A percentile compares a stretch with the other conserved stretches of the same genome.
Conservation (phyloP, 35 echinoderm and acorn worm species). For the Apostichopus californicus region DNA sequence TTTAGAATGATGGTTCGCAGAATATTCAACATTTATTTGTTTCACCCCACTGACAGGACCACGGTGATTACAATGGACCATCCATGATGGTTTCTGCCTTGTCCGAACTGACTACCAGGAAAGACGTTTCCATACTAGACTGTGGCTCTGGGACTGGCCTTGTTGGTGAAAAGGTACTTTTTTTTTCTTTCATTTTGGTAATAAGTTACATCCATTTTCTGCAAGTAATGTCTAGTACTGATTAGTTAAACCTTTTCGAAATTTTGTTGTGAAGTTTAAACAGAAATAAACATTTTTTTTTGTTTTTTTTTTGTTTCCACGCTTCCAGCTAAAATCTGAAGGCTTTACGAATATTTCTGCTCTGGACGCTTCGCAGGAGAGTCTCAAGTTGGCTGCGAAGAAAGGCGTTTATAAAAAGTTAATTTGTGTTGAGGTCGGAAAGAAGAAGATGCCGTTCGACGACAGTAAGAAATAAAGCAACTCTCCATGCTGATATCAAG, state of each 20-base stretch:
- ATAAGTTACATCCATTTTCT: neutral
- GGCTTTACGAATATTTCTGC: constrained; percentile 22
- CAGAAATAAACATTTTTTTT: neutral
- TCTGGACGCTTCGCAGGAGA: neutral
- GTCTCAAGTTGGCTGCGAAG: neutral
- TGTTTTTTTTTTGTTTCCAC: neutral
- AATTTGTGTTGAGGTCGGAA: neutral
- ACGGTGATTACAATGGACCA: neutral
- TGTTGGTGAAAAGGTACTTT: neutral
- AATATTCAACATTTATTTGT: no score
- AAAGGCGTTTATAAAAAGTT: neutral
- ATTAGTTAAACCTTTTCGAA: constrained; percentile 7
- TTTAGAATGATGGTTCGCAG: no score
- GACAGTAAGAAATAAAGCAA: neutral
- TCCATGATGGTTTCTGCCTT: neutral
- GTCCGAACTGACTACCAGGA: neutral
- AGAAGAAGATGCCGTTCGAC: neutral
- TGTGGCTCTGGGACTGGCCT: neutral
- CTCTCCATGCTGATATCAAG: no score
- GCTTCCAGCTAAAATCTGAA: neutral
- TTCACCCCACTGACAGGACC: neutral
- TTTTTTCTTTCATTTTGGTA: neutral
- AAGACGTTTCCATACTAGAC: neutral
- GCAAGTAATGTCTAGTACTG: constrained; percentile 6
- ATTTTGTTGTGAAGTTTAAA: neutral